Evolutionary conservation across 1,140 invertebrate genomes (phyloP), one percentile per base, ranked within the genome.

Genomic region (Drosophila ambigua): DNA sequence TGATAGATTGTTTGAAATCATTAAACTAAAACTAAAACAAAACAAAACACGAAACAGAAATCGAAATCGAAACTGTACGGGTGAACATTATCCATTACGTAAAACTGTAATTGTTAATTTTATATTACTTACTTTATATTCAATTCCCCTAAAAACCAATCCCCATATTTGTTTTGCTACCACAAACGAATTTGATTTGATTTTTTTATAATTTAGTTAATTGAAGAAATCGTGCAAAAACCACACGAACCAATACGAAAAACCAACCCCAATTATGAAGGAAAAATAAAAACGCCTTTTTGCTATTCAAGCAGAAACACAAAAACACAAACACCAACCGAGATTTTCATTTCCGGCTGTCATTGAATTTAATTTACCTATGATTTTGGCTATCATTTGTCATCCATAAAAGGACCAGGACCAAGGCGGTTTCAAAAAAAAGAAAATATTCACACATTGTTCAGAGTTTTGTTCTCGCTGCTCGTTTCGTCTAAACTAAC

Each of bases 281-380:
- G 41, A 65, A 85, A 74, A 75, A 39, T 69, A 67, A 87, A 81
- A 79, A 85, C 71, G 82, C 81, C 77, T 84, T 73, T 66, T 84
- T 84, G 81, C 67, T 85, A 59, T 41, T 41, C 16, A 55, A 63
- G 79, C 77, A 83, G 73, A 77, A 81, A 67, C 54, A 50, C 16
- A 66, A 69, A 69, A 79, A 62, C 11, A 35, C 3, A 23, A 43
- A 23, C 26, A 20, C 15, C 41, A 43, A 54, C 31, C 41, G n/a
- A 24, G 5, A 28, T 53, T 60, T 75, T 72, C 24, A 48, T 60
- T 51, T 52, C 4, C 4, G 16, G 41, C 69, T 59, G 26, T 67
- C n/a, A 35, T 45, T 39, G 9, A n/a, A 15, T 45, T 54, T 62
- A 51, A 15, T 45, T 54, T 62, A 50, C 2, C 23, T 46, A 26